A percentile compares a stretch with the other conserved stretches of the same genome.
Evolutionary conservation across 2,888 invertebrate genomes (phyloP).

Genomic region (Trichogramma evanescens): DNA sequence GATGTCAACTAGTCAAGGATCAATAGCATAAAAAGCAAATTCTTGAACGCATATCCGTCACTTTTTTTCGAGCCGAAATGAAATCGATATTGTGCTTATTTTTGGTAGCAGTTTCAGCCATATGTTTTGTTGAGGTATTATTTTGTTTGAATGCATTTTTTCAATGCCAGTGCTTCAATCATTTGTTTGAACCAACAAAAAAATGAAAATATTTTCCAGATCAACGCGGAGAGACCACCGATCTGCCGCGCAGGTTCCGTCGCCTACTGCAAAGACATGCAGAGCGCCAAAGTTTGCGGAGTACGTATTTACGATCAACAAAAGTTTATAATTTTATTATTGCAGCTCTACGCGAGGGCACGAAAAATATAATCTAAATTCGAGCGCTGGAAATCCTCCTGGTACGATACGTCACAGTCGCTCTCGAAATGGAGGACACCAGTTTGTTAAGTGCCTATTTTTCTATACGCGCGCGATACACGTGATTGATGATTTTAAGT

Average conservation of each 20-base stretch:
- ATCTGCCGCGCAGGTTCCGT: conserved; percentile 19
- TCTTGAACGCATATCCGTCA: not conserved
- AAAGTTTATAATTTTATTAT: too few species aligned
- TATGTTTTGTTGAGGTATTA: conserved; percentile 14
- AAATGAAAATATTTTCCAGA: conserved; percentile 13
- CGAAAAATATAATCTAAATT: not conserved
- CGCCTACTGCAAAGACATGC: conserved; percentile 21
- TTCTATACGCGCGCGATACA: too few species aligned
- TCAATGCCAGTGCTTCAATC: not conserved
- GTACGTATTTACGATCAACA: conserved; percentile 9
- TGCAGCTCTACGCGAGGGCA: not conserved
- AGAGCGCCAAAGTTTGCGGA: conserved; percentile 20
- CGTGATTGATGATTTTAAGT: too few species aligned
- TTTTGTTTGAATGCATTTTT: not conserved
- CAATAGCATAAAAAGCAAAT: not conserved
- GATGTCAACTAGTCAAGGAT: conserved; percentile 10
- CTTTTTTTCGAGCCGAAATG: conserved; percentile 3
- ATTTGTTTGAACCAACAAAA: not conserved
- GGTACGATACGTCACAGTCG: too few species aligned
- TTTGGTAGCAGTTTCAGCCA: conserved; percentile 5
- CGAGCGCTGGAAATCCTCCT: too few species aligned
- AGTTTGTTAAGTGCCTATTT: too few species aligned
- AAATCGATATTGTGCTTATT: conserved; percentile 14
- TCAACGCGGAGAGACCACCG: conserved; percentile 14
- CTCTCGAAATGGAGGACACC: too few species aligned